These are phyloP conservation scores for Hirtodrosophila cameraria DNA, from an alignment of 2,888 invertebrate species.

Conservation along the genomic window DNA sequence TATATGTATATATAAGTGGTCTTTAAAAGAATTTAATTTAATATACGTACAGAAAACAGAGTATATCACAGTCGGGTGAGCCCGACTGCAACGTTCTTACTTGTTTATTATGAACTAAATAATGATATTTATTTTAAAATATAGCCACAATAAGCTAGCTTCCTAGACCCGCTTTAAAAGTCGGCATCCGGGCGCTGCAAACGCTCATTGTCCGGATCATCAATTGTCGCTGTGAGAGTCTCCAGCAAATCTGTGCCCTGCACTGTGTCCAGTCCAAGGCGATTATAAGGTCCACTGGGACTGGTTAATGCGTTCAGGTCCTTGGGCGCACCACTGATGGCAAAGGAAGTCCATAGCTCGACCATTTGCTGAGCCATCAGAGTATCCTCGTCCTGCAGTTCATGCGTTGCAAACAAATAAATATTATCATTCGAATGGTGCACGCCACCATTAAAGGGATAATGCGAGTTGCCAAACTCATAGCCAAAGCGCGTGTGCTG, in stretches of 20 bases:
- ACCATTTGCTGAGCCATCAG: conserved; percentile 84
- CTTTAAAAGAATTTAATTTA: too few species aligned
- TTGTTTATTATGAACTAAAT: not conserved
- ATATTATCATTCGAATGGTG: conserved; percentile 87
- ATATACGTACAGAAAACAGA: too few species aligned
- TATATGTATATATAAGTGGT: too few species aligned
- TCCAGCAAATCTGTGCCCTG: conserved; percentile 69
- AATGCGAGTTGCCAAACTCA: conserved; percentile 82
- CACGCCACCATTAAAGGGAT: conserved; percentile 85
- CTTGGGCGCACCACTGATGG: conserved; percentile 78
- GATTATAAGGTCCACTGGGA: conserved; percentile 82
- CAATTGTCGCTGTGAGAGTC: conserved; percentile 74
- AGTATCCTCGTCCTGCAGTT: conserved; percentile 80
- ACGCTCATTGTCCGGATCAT: conserved; percentile 74
- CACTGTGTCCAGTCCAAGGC: conserved; percentile 66
- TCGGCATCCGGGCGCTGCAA: conserved; percentile 62
- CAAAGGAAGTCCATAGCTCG: conserved; percentile 84
- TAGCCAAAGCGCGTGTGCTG: conserved; percentile 84
- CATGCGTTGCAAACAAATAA: conserved; percentile 85
- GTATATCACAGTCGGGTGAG: too few species aligned
- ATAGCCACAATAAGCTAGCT: not conserved
- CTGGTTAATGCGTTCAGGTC: conserved; percentile 49
- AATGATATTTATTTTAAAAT: too few species aligned
- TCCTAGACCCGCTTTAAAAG: conserved; percentile 50
- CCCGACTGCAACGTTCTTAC: too few species aligned